Conservation (phyloP, 2,113 vertebrate species). For the Cephalopholis sonnerati region DNA sequence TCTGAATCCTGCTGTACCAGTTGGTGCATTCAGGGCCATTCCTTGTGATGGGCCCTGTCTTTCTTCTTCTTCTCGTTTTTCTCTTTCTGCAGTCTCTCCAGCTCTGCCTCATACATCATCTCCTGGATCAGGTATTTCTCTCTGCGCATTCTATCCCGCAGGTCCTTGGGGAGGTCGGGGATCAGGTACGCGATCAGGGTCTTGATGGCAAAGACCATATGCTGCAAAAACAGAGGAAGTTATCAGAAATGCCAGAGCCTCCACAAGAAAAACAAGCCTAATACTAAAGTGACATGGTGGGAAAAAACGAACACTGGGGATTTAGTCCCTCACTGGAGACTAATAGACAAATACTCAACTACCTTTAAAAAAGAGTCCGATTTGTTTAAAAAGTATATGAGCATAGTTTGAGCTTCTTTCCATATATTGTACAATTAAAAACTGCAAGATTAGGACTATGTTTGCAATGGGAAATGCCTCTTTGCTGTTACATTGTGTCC, state of each 20-base stretch:
- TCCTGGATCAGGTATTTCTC: slow-evolving; percentile 99
- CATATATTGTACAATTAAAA: too few species aligned
- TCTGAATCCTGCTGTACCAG: slow-evolving; percentile 35
- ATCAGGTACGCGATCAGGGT: slow-evolving; percentile 98
- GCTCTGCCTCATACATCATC: slow-evolving; percentile 98
- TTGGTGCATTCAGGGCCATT: slow-evolving; percentile 89
- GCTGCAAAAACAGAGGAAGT: slow-evolving; percentile 82
- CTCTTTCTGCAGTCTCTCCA: slow-evolving; percentile 93
- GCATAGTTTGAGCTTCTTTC: background rate
- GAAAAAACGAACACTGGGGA: background rate
- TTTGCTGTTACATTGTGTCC: too few species aligned
- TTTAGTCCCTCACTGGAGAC: background rate
- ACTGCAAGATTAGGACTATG: too few species aligned
- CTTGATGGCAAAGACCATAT: slow-evolving; percentile 97
- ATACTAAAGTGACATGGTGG: background rate
- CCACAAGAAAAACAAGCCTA: background rate
- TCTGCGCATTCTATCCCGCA: slow-evolving; percentile 95
- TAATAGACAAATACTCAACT: background rate
- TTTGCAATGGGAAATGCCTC: too few species aligned
- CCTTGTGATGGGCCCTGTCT: slow-evolving; percentile 89
- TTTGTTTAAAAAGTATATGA: background rate
- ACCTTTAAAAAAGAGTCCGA: background rate
- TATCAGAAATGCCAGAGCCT: background rate
- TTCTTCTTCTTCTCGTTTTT: slow-evolving; percentile 90
- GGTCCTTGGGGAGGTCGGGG: slow-evolving; percentile 97